A percentile compares a stretch with the other conserved stretches of the same genome.
Evolutionary conservation across 2,888 invertebrate genomes (phyloP).

Genomic region (Leucania comma): DNA sequence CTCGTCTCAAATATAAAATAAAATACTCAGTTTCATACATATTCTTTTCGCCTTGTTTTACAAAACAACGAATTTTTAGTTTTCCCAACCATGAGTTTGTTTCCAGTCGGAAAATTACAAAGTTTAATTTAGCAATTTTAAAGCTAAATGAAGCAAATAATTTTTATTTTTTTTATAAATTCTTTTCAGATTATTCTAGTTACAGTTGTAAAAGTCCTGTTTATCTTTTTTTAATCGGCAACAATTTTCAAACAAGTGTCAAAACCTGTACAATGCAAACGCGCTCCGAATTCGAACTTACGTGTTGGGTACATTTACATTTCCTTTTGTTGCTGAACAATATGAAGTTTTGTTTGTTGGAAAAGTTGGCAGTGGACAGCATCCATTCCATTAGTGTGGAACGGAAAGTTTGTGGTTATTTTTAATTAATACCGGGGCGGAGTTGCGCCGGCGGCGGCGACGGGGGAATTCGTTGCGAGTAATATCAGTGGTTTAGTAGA

Average conservation of each 20-base stretch:
- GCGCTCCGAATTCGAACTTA: conserved; percentile 48
- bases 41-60: conserved; percentile 1
- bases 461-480: conserved; percentile 60
- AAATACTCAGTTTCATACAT: conserved; percentile 22
- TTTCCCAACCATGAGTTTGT: conserved; percentile 5
- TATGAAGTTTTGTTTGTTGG: conserved; percentile 71
- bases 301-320: conserved; percentile 64
- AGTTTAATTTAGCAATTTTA: conserved; percentile 1
- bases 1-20: conserved; percentile 7
- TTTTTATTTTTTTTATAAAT: not conserved
- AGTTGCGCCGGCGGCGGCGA: conserved; percentile 61
- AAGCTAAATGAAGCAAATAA: conserved; percentile 7
- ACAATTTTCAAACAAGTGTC: conserved; percentile 11
- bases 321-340: conserved; percentile 67
- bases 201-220: not conserved
- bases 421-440: conserved; percentile 71
- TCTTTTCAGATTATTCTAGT: not conserved
- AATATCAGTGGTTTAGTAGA: conserved; percentile 61
- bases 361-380: conserved; percentile 72
- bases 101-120: not conserved
- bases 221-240: conserved; percentile 1
- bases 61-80: conserved; percentile 10
- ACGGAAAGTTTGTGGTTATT: conserved; percentile 72
- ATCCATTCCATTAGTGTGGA: conserved; percentile 70
- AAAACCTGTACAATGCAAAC: conserved; percentile 31